Base-by-base conservation (phyloP, 2,113 vertebrate species). In the Neodon shergylaensis region DNA sequence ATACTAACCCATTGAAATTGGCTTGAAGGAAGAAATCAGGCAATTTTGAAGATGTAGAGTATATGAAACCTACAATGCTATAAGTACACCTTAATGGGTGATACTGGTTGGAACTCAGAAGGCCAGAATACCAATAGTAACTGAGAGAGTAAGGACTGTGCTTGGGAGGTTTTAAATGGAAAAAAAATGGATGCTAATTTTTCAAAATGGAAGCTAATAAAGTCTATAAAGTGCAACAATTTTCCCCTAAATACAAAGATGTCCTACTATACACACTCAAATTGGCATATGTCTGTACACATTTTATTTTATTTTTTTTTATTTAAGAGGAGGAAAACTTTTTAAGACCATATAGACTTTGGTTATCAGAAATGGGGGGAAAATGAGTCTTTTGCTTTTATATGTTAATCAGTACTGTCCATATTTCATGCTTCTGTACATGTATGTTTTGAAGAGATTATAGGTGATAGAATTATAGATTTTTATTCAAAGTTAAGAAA, bases 271-370 rank as follows among this genome's bases (percentile, higher is more conserved):
- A 31, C 68, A 1, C 11, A 90, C 95, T 94, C 74, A 88, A 78
- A 88, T 8, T 77, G 1, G 1, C 26, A 22, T 84, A n/a, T 49
- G 5, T 76, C 33, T 77, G 14, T 42, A 3, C 14, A 19, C 33
- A 12, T 52, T 87, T 92, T 95, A 70, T 65, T 7, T 96, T 49
- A 49, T 49, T 52, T 83, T 92, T 94, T 52, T 87, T 92, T 95
- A 70, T 70, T 7, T 96, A 7, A 26, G n/a, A 73, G 1, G 31
- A 61, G 78, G 26, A 6, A 82, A 68, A 70, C 31, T 44, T 90
- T 65, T 72, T 63, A 83, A 77, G 39, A 90, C 2, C 24, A 65
- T 84, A 24, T 92, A 83, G 73, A 16, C 5, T 94, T 88, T 73
- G 31, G 14, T 89, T 5, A 72, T 65, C 6, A 91, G 19, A 5